Conservation (phyloP, 2,797 vertebrate species). For the Harpagifer antarcticus region DNA sequence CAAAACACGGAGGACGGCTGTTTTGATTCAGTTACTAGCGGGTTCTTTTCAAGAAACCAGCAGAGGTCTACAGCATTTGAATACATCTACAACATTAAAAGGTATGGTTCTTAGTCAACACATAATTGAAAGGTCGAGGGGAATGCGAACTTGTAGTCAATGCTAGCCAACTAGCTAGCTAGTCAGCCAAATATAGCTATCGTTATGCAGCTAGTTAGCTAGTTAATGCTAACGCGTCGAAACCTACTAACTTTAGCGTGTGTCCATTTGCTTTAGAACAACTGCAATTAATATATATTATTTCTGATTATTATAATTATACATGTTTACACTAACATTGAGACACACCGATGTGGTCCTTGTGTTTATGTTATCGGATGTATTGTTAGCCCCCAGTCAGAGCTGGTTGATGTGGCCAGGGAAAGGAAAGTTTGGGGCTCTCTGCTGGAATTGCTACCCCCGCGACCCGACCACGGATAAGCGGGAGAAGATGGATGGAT, state of each 20-base stretch:
- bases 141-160: constrained; percentile 22
- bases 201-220: constrained; percentile 1
- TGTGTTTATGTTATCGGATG: background rate
- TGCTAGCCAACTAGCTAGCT: constrained; percentile 40
- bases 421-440: too few relatives aligned
- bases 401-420: too few relatives aligned
- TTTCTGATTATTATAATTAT: accelerated
- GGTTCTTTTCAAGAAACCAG: too few relatives aligned
- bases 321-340: accelerated
- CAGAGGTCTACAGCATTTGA: background rate
- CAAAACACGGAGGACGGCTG: constrained; percentile 4
- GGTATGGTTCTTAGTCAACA: constrained; percentile 35
- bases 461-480: too few relatives aligned
- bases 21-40: background rate
- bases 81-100: background rate
- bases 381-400: background rate
- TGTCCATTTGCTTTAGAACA: accelerated
- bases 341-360: accelerated
- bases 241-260: background rate
- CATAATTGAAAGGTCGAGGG: background rate
- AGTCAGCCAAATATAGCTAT: constrained; percentile 17
- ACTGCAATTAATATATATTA: accelerated
- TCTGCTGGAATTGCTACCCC: too few relatives aligned
- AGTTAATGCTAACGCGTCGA: background rate
- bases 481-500: too few relatives aligned